Percentiles rank a stretch among this genome's conserved stretches.
Evolutionary conservation across 2,113 vertebrate genomes (phyloP).

Genomic region (Bambusicola thoracicus): DNA sequence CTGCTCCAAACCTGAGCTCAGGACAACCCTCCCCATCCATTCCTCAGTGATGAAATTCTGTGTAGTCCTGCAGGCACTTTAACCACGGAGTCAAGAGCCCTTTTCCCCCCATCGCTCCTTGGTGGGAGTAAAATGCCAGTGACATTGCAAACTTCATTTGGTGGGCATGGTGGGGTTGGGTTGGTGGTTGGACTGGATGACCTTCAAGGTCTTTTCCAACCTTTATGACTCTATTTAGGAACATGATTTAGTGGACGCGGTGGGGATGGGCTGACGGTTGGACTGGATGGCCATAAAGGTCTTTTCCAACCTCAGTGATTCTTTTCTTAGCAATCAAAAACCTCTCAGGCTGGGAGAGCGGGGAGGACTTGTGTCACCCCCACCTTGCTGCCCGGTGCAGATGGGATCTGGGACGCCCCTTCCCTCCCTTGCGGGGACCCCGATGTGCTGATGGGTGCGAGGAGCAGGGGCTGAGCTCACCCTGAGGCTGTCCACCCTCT

Average conservation of each 20-base stretch:
- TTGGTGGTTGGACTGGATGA: too few species aligned
- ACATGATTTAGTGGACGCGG: too few species aligned
- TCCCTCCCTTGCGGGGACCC: background rate
- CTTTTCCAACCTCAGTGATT: too few species aligned
- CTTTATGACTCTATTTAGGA: too few species aligned
- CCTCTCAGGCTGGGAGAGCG: accelerated
- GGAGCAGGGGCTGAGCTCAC: background rate
- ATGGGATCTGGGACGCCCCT: background rate
- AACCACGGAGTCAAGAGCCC: accelerated
- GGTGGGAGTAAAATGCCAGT: accelerated
- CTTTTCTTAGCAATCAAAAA: background rate
- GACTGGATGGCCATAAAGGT: too few species aligned
- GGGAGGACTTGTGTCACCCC: accelerated
- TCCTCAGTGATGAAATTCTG: accelerated
- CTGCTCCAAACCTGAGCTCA: background rate
- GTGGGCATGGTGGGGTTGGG: too few species aligned
- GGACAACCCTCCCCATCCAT: background rate
- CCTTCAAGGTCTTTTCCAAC: too few species aligned
- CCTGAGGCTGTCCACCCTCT: accelerated
- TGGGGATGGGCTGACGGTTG: too few species aligned
- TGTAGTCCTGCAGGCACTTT: accelerated
- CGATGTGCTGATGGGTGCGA: accelerated
- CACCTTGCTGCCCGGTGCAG: accelerated
- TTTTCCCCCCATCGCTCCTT: background rate
- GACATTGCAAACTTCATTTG: background rate